Evolutionary conservation across 2,888 invertebrate species (phyloP).

Genomic region (Ophioninae sp.): DNA sequence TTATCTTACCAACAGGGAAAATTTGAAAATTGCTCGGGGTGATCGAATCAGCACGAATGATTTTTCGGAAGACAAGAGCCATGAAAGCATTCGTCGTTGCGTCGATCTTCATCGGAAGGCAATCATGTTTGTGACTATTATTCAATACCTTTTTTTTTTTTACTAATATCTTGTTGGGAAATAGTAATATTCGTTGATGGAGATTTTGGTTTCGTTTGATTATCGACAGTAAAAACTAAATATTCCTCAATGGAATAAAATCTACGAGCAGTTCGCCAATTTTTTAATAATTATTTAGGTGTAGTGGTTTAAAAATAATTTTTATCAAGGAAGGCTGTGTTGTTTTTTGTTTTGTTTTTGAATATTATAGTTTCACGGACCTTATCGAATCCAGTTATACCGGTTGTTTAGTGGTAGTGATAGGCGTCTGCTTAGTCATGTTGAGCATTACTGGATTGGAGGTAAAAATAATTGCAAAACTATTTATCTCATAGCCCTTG

Average conservation of each 20-base stretch:
- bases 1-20: constrained; percentile 21
- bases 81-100: constrained; percentile 34
- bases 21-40: constrained; percentile 14
- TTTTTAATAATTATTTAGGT: no score
- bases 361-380: constrained; percentile 44
- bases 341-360: constrained; percentile 9
- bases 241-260: no score
- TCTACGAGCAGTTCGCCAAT: no score
- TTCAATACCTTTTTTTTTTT: neutral
- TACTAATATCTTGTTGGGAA: neutral
- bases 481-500: no score
- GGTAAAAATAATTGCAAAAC: constrained; percentile 23
- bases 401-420: constrained; percentile 20
- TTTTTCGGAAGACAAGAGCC: neutral
- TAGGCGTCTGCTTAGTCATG: constrained; percentile 28
- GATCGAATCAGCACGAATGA: neutral
- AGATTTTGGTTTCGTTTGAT: no score
- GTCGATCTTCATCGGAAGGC: constrained; percentile 44
- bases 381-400: constrained; percentile 50
- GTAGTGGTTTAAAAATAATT: no score
- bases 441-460: constrained; percentile 56
- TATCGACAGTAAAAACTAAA: no score
- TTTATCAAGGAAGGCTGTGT: neutral
- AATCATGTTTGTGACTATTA: constrained; percentile 34
- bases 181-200: neutral